Evolutionary conservation across 2,797 vertebrate genomes (phyloP).

Genomic region (Antrozous pallidus): DNA sequence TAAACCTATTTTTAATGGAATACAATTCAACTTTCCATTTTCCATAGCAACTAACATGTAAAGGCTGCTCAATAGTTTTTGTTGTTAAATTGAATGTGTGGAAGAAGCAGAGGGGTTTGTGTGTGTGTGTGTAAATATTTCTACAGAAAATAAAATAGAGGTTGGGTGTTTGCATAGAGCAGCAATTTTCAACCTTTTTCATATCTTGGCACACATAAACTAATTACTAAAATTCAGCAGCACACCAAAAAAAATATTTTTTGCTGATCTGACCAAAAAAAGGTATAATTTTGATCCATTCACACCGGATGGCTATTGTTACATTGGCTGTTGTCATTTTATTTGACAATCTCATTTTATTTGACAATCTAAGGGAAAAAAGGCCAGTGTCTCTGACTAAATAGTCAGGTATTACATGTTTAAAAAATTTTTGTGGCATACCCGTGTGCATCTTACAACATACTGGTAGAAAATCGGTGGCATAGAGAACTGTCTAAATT

Average conservation of each 20-base stretch:
- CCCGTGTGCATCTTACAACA: not conserved
- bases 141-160: not conserved
- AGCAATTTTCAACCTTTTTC: not conserved
- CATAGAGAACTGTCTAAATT: not conserved
- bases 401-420: not conserved
- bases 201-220: not conserved
- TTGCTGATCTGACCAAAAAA: not conserved
- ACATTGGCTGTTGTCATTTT: not conserved
- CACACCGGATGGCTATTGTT: not conserved
- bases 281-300: not conserved
- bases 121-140: not conserved
- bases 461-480: not conserved
- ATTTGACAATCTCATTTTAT: not conserved
- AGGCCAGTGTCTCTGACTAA: not conserved
- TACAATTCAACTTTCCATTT: slow-evolving; percentile 5
- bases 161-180: not conserved
- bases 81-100: not conserved
- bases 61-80: not conserved
- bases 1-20: slow-evolving; percentile 10
- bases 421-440: not conserved
- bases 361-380: not conserved
- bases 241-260: not conserved
- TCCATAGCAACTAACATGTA: not conserved
- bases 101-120: not conserved
- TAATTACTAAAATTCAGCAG: not conserved